Conservation (phyloP, 2,113 vertebrate genomes). For the Rutilus rutilus region DNA sequence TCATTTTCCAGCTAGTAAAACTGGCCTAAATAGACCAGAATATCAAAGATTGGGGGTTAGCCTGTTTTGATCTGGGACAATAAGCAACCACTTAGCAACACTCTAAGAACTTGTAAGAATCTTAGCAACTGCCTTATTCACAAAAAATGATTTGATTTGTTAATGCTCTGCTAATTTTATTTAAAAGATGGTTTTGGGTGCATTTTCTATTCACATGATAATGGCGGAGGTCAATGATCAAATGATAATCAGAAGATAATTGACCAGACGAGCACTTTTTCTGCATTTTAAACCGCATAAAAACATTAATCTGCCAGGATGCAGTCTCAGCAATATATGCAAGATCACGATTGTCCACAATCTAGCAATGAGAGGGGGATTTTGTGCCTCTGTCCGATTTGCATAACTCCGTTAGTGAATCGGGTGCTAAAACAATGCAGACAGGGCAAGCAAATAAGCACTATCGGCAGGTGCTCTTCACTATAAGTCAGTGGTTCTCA, state of each 20-base stretch:
- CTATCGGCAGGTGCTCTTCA: not conserved
- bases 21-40: not conserved
- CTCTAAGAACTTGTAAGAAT: not conserved
- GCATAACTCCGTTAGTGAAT: not conserved
- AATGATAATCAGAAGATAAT: not conserved
- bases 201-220: not conserved
- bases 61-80: not conserved
- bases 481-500: too few species aligned
- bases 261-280: not conserved
- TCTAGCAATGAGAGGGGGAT: not conserved
- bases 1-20: not conserved
- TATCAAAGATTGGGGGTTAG: not conserved
- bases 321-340: not conserved
- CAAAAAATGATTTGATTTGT: not conserved
- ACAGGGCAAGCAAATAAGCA: not conserved
- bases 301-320: not conserved
- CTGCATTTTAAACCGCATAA: not conserved
- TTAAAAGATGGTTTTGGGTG: not conserved
- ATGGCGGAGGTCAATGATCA: not conserved
- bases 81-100: not conserved
- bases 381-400: not conserved
- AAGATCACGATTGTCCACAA: not conserved
- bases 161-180: not conserved
- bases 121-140: not conserved
- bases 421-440: not conserved